phyloP scores from a whole-genome alignment of 2,888 invertebrate species.

The Trissolcus japonicus region DNA sequence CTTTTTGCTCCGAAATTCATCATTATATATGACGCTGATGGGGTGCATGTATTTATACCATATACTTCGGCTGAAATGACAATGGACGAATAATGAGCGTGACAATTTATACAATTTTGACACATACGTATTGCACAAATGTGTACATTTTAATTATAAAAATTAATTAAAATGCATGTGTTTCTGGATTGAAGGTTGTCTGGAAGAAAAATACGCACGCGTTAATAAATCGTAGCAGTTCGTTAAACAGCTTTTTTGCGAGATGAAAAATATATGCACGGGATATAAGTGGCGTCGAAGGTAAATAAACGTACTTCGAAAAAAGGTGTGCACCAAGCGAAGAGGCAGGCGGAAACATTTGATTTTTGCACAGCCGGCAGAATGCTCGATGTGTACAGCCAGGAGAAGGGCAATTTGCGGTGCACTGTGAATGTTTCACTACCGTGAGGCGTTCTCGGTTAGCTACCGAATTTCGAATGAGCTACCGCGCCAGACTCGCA shows the following conservation, averaged over 20 bases:
- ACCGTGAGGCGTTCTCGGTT: constrained; percentile 69
- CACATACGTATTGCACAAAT: background rate
- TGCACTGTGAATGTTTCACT: constrained; percentile 76
- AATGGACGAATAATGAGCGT: too few relatives aligned
- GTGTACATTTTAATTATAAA: background rate
- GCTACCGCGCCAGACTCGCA: constrained; percentile 64
- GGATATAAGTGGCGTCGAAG: constrained; percentile 47
- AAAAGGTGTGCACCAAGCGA: constrained; percentile 6
- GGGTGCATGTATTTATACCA: too few relatives aligned
- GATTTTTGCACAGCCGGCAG: constrained; percentile 51
- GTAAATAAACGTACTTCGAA: constrained; percentile 36
- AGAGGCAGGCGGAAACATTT: constrained; percentile 40
- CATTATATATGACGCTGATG: background rate
- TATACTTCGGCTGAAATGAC: too few relatives aligned
- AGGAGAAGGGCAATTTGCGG: constrained; percentile 70
- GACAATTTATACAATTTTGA: background rate
- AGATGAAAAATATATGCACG: constrained; percentile 14
- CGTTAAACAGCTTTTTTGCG: constrained; percentile 26
- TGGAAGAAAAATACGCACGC: constrained; percentile 4
- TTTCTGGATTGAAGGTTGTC: constrained; percentile 11
- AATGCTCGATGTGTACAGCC: constrained; percentile 40
- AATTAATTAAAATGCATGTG: constrained; percentile 20
- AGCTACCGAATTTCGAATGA: constrained; percentile 76
- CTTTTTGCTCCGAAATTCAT: background rate
- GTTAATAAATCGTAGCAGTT: constrained; percentile 34